Percentiles rank a stretch among this genome's conserved stretches.
Evolutionary conservation across 2,113 vertebrate genomes (phyloP).

Genomic region (Neoarius graeffei): DNA sequence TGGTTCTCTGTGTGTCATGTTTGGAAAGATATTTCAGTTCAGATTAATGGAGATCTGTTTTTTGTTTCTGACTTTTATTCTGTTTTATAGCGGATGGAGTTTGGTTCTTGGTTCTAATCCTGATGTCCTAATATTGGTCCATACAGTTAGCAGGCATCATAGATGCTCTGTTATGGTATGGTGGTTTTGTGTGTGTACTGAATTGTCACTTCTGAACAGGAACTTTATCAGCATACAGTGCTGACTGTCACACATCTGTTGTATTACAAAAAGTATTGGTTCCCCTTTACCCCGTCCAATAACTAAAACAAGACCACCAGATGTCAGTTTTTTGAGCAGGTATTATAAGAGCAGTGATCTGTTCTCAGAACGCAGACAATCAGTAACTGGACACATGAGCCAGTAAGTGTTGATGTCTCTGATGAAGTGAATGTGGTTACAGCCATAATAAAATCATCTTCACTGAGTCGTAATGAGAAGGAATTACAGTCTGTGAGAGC

Average conservation of each 20-base stretch:
- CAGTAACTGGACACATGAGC: neutral
- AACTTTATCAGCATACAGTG: neutral
- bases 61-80: neutral
- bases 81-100: neutral
- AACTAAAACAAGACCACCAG: neutral
- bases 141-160: neutral
- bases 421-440: neutral
- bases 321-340: neutral
- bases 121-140: neutral
- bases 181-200: neutral
- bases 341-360: neutral
- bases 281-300: neutral
- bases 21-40: neutral
- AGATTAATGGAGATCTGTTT: neutral
- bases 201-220: neutral
- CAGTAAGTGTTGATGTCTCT: neutral
- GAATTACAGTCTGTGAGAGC: slow-evolving; percentile 59
- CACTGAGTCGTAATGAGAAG: slow-evolving; percentile 24
- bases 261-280: neutral
- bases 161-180: neutral
- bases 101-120: neutral
- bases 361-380: neutral
- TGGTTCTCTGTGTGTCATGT: neutral
- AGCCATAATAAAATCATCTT: neutral
- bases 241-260: neutral